These are phyloP conservation scores for Homarus americanus DNA, from an alignment of 1,140 invertebrate species.

Conservation along the genomic window DNA sequence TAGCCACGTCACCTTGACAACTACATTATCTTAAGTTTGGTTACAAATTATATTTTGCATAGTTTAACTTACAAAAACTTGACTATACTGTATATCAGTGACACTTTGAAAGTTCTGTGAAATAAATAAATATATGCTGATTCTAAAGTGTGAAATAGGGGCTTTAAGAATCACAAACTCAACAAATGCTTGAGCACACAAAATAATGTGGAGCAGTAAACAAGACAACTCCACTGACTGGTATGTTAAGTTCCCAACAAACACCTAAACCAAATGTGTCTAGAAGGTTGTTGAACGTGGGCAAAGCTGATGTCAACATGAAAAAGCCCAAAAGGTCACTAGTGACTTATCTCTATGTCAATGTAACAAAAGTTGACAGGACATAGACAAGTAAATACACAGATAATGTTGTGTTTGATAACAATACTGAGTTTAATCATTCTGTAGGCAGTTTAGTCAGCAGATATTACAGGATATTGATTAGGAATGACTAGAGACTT, in stretches of 20 bases:
- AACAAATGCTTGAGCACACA: constrained; percentile 9
- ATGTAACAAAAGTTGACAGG: constrained; percentile 34
- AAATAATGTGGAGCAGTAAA: not conserved
- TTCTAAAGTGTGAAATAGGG: constrained; percentile 13
- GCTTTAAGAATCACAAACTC: not conserved
- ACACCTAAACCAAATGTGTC: constrained; percentile 5
- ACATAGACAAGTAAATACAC: constrained; percentile 52
- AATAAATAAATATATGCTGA: constrained; percentile 45
- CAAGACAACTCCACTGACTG: constrained; percentile 22
- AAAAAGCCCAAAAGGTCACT: constrained; percentile 38
- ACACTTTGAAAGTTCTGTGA: constrained; percentile 19
- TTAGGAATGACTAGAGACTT: constrained; percentile 72
- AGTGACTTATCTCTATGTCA: constrained; percentile 47
- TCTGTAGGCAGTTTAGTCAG: constrained; percentile 65
- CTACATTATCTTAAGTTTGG: constrained; percentile 29
- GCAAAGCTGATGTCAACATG: constrained; percentile 33
- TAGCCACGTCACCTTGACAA: constrained; percentile 42
- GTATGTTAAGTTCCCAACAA: constrained; percentile 7
- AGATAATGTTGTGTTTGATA: constrained; percentile 60
- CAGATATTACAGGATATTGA: constrained; percentile 68
- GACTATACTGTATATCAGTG: constrained; percentile 32
- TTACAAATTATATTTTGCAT: constrained; percentile 48
- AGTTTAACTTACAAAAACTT: constrained; percentile 51
- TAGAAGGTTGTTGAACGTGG: constrained; percentile 26
- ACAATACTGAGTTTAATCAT: constrained; percentile 63